Evolutionary conservation across 2,888 invertebrate species (phyloP).

Genomic region (Empis stercorea): DNA sequence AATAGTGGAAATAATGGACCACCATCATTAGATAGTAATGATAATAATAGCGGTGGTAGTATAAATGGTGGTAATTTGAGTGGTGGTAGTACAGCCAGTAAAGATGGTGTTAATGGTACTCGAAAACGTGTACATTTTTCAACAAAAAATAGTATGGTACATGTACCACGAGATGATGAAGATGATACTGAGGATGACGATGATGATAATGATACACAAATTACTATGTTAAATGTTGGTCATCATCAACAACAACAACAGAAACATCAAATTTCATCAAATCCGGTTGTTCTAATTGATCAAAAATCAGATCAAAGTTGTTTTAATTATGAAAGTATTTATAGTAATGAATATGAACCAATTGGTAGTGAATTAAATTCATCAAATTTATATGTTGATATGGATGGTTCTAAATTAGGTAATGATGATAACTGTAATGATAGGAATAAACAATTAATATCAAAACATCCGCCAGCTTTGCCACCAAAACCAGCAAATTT

Average conservation of each 20-base stretch:
- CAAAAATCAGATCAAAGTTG: conserved; percentile 33
- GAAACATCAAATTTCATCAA: not conserved
- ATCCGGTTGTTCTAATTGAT: conserved; percentile 10
- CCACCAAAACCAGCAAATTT: conserved; percentile 68
- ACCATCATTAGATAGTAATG: conserved; percentile 15
- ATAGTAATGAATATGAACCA: conserved; percentile 62
- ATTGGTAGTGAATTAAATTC: conserved; percentile 38
- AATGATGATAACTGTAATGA: conserved; percentile 25
- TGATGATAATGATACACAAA: conserved; percentile 13
- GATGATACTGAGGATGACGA: conserved; percentile 24
- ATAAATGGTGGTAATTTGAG: conserved; percentile 17
- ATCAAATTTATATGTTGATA: conserved; percentile 50
- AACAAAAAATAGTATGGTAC: conserved; percentile 47
- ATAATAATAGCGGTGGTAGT: conserved; percentile 21
- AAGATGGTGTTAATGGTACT: conserved; percentile 17
- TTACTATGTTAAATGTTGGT: not conserved
- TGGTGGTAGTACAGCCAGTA: conserved; percentile 37
- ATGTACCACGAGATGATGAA: conserved; percentile 31
- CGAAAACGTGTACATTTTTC: conserved; percentile 49
- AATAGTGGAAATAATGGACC: conserved; percentile 6
- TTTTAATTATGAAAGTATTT: conserved; percentile 47
- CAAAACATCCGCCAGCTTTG: conserved; percentile 52
- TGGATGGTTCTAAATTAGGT: conserved; percentile 45
- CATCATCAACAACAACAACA: no score
- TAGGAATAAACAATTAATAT: conserved; percentile 20